Percentiles rank a stretch among this genome's conserved stretches.
Conservation (phyloP, 1,140 invertebrate genomes). For the Ceratina australensis region DNA sequence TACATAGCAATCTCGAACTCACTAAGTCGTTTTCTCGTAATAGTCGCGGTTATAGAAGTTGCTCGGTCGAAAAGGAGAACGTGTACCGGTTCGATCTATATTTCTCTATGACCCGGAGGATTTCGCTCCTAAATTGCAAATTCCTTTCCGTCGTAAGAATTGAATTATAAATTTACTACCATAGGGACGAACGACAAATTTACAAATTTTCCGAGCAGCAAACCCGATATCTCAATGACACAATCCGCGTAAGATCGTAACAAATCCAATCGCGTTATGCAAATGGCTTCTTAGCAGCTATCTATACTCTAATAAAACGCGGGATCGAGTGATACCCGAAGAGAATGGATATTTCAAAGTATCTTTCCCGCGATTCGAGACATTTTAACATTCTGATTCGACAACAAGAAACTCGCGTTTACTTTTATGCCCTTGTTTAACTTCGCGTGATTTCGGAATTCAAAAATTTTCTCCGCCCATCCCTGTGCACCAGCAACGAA, state of each 20-base stretch:
- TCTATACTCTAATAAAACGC: background rate
- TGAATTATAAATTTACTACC: background rate
- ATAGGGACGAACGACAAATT: background rate
- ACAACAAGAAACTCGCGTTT: background rate
- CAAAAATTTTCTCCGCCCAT: background rate
- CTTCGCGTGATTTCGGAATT: background rate
- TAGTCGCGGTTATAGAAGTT: conserved; percentile 8
- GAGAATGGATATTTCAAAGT: background rate
- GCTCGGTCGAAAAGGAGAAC: background rate
- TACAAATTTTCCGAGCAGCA: no score
- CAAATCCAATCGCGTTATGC: no score
- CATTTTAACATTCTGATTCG: conserved; percentile 4
- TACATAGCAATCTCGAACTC: conserved; percentile 27
- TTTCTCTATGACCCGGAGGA: background rate
- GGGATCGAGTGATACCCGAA: background rate
- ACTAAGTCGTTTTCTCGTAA: conserved; percentile 16
- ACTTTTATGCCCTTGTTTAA: background rate
- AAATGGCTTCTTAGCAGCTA: background rate
- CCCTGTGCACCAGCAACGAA: background rate
- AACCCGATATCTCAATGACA: no score
- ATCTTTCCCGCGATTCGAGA: background rate
- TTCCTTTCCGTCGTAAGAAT: background rate
- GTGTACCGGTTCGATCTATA: background rate
- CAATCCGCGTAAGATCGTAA: no score
- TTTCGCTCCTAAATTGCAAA: background rate